Evolutionary conservation across 2,888 invertebrate genomes (phyloP).

Genomic region (Dioctria linearis): DNA sequence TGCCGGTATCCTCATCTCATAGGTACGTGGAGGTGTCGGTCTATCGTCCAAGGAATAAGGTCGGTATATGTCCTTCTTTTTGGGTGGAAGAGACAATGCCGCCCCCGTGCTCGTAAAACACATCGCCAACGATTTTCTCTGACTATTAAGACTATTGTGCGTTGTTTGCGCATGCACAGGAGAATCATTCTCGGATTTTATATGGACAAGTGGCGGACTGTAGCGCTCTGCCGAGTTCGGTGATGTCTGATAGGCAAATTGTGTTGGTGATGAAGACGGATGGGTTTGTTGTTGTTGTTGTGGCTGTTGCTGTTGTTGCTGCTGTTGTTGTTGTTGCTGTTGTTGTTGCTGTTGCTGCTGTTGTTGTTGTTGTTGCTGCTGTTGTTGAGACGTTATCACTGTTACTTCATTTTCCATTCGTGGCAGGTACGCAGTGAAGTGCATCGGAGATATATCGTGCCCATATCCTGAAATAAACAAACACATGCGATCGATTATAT

Average conservation of each 20-base stretch:
- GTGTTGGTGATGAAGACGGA: constrained; percentile 68
- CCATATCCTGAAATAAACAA: constrained; percentile 78
- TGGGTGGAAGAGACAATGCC: constrained; percentile 87
- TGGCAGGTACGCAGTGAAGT: constrained; percentile 83
- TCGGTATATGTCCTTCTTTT: constrained; percentile 92
- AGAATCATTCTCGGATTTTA: constrained; percentile 65
- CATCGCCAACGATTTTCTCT: constrained; percentile 83
- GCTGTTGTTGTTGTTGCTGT: too few relatives aligned
- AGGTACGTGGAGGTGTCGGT: constrained; percentile 72
- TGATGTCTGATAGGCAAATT: constrained; percentile 66
- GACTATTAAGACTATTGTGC: constrained; percentile 60
- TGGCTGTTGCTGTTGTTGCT: too few relatives aligned
- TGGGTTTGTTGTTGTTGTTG: constrained; percentile 61
- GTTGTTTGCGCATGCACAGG: constrained; percentile 46
- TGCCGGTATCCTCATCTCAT: constrained; percentile 76
- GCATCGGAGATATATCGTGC: constrained; percentile 83
- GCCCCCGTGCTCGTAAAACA: constrained; percentile 89
- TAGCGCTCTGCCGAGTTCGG: constrained; percentile 63
- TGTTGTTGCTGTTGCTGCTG: too few relatives aligned
- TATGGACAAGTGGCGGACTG: constrained; percentile 67
- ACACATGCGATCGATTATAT: constrained; percentile 58
- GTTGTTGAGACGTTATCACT: constrained; percentile 69
- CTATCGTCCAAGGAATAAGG: constrained; percentile 87
- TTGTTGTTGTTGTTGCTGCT: too few relatives aligned
- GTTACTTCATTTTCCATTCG: constrained; percentile 76